Percentiles rank a stretch among this genome's conserved stretches.
Evolutionary conservation across 2,797 vertebrate species (phyloP).

Genomic region (Hyperoplus immaculatus): DNA sequence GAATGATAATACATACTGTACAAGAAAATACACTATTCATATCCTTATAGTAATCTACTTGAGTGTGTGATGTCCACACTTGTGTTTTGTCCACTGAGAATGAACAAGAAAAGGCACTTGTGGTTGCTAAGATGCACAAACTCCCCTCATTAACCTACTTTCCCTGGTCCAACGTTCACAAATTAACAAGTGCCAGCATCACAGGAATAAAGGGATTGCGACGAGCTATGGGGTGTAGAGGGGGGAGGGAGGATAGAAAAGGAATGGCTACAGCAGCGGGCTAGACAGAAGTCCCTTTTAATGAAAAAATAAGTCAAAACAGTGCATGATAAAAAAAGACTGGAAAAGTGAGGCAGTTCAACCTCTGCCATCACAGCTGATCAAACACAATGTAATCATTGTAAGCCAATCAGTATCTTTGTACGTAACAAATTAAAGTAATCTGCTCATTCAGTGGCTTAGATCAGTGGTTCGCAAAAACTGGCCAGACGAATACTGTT

Average conservation of each 20-base stretch:
- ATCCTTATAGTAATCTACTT: background rate
- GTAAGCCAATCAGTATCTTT: background rate
- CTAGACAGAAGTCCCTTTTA: background rate
- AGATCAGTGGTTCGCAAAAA: background rate
- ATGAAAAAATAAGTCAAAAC: background rate
- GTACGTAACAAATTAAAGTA: background rate
- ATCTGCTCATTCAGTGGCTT: background rate
- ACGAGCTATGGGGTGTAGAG: background rate
- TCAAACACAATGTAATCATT: background rate
- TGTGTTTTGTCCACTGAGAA: background rate
- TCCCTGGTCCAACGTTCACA: conserved; percentile 16
- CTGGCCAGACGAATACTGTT: no score
- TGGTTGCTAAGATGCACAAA: conserved; percentile 10
- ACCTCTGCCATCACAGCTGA: background rate
- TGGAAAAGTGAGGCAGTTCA: background rate
- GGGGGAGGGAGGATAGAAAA: background rate
- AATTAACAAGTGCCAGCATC: conserved; percentile 20
- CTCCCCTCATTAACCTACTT: conserved; percentile 43
- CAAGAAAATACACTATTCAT: background rate
- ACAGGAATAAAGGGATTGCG: background rate
- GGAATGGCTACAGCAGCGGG: background rate
- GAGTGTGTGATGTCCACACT: conserved; percentile 6
- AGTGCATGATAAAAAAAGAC: background rate
- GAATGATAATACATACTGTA: background rate
- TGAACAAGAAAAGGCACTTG: background rate